Evolutionary conservation across 1,140 invertebrate genomes (phyloP).

Genomic region (Drosophila sp.): DNA sequence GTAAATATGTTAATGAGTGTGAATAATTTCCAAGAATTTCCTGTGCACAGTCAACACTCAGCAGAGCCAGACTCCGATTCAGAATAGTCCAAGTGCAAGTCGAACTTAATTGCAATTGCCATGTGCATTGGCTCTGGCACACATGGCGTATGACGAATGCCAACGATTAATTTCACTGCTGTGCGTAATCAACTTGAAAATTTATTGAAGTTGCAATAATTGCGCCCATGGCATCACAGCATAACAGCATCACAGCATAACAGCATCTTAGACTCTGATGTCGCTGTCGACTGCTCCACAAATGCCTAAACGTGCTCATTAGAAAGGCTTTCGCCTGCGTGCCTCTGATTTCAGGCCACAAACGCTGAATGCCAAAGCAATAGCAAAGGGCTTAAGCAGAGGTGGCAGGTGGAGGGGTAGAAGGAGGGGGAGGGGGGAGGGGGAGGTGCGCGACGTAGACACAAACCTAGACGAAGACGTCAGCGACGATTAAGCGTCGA

Average conservation of each 20-base stretch:
- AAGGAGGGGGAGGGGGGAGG: background rate
- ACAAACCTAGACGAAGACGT: constrained; percentile 1
- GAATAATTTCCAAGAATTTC: constrained; percentile 77
- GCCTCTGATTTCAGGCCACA: constrained; percentile 67
- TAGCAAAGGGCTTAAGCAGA: background rate
- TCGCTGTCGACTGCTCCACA: constrained; percentile 5
- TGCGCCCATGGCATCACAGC: constrained; percentile 55
- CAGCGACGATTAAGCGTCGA: constrained; percentile 25
- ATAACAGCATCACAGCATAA: background rate
- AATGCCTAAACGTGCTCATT: constrained; percentile 64
- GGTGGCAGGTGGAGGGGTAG: no score
- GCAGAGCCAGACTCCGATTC: background rate
- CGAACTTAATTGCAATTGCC: constrained; percentile 74
- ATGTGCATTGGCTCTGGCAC: constrained; percentile 15
- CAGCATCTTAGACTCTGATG: background rate
- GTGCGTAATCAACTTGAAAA: constrained; percentile 80
- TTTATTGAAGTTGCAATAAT: constrained; percentile 83
- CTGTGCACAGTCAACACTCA: constrained; percentile 21
- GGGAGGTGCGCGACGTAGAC: background rate
- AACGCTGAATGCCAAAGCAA: background rate
- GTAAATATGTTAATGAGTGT: constrained; percentile 83
- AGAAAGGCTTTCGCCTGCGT: constrained; percentile 74
- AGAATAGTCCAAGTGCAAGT: constrained; percentile 35
- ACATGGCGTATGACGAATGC: constrained; percentile 71
- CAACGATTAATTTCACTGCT: constrained; percentile 75